Conservation (phyloP, 2,113 vertebrate genomes). For the Pteronura brasiliensis region DNA sequence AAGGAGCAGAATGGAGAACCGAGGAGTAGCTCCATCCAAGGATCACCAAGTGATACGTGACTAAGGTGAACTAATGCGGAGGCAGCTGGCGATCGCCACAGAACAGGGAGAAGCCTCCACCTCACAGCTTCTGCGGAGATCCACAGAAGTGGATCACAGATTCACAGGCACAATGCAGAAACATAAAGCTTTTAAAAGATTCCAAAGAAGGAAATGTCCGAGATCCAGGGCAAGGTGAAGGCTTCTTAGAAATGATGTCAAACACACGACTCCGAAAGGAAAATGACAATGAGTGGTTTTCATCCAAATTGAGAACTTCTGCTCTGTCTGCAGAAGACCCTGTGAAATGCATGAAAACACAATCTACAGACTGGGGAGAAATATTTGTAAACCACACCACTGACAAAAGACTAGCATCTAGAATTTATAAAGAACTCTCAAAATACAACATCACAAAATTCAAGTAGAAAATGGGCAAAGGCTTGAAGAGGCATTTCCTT, state of each 20-base stretch:
- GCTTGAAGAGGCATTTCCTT: neutral
- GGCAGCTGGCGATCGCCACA: fast-evolving
- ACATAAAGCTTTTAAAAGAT: neutral
- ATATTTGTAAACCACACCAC: neutral
- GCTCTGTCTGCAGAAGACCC: neutral
- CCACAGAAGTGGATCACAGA: neutral
- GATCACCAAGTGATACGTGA: fast-evolving
- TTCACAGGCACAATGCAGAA: neutral
- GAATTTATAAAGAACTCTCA: neutral
- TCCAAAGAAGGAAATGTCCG: neutral
- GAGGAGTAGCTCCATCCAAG: fast-evolving
- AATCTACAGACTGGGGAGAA: too few relatives aligned
- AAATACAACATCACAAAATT: neutral
- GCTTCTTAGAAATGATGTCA: neutral
- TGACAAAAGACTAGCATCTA: neutral
- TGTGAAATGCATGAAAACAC: neutral
- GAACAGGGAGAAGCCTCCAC: neutral
- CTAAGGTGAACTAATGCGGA: fast-evolving
- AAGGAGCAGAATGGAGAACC: fast-evolving
- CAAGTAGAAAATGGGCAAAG: neutral
- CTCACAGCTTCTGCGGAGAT: neutral
- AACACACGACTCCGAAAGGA: neutral
- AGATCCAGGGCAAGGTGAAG: too few relatives aligned
- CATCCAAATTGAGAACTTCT: neutral
- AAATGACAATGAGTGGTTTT: neutral